Evolutionary conservation across 2,113 vertebrate species (phyloP).

Genomic region (Albula goreensis): DNA sequence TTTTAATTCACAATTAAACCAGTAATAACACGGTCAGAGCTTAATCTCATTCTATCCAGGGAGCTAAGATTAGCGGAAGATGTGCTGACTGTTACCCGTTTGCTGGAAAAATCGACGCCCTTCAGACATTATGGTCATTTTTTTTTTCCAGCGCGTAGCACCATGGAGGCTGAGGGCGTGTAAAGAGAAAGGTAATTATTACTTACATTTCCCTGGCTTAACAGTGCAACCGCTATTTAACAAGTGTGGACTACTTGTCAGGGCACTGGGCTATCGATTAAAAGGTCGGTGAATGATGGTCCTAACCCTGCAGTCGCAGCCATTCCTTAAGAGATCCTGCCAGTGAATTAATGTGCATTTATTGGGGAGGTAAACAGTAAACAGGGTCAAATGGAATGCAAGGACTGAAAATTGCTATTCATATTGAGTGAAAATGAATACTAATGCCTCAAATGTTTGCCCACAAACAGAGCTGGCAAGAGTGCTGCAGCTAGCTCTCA

Average conservation of each 20-base stretch:
- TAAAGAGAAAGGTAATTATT: constrained; percentile 6
- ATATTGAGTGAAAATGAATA: not conserved
- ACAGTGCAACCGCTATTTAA: not conserved
- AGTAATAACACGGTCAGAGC: not conserved
- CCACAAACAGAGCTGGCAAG: not conserved
- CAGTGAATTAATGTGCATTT: not conserved
- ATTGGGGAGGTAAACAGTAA: not conserved
- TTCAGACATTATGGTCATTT: constrained; percentile 9
- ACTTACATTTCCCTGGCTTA: constrained; percentile 4
- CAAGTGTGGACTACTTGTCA: not conserved
- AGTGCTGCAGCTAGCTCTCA: not conserved
- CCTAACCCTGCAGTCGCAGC: not conserved
- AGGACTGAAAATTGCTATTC: not conserved
- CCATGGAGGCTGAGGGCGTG: not conserved
- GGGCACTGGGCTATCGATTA: not conserved
- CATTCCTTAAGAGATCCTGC: not conserved
- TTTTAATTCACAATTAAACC: not conserved
- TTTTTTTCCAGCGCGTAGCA: constrained; percentile 7
- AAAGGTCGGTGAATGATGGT: not conserved
- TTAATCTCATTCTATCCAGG: constrained; percentile 3
- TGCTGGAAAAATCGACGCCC: not conserved
- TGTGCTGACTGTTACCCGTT: not conserved
- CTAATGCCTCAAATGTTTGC: not conserved
- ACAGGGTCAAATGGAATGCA: not conserved
- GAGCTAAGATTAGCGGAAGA: not conserved